A percentile compares a stretch with the other conserved stretches of the same genome.
These are phyloP conservation scores for Dryococelus australis DNA, from an alignment of 2,888 invertebrate species.

Conservation along the genomic window DNA sequence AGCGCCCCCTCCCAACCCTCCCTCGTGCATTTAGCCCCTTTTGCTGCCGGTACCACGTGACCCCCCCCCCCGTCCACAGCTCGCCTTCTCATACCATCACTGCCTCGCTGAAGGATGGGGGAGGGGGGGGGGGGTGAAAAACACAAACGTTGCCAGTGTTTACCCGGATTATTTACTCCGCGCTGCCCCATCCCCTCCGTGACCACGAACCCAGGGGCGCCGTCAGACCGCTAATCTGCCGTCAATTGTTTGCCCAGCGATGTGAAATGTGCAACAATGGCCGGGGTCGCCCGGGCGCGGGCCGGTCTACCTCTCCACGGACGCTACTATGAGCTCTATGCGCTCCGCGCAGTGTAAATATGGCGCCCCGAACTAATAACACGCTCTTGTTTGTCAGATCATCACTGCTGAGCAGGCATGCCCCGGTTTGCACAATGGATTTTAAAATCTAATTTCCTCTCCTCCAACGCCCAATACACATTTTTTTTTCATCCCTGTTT, in stretches of 20 bases:
- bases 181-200: neutral
- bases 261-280: neutral
- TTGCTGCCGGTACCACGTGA: too few species aligned
- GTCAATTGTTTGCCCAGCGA: neutral
- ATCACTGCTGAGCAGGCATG: neutral
- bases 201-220: neutral
- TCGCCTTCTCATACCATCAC: too few species aligned
- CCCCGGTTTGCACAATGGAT: neutral
- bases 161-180: neutral
- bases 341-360: neutral
- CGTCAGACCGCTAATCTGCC: conserved; percentile 2
- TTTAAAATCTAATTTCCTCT: conserved; percentile 16
- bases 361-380: neutral
- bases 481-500: neutral
- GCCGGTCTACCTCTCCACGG: neutral
- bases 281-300: neutral
- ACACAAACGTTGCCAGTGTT: conserved; percentile 1
- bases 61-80: neutral
- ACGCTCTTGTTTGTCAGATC: neutral
- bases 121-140: neutral
- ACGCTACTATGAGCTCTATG: neutral
- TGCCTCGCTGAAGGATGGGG: too few species aligned
- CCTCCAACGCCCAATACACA: neutral
- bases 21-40: neutral
- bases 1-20: neutral